Evolutionary conservation across 2,113 vertebrate genomes (phyloP).

Genomic region (Neotragus pygmaeus): DNA sequence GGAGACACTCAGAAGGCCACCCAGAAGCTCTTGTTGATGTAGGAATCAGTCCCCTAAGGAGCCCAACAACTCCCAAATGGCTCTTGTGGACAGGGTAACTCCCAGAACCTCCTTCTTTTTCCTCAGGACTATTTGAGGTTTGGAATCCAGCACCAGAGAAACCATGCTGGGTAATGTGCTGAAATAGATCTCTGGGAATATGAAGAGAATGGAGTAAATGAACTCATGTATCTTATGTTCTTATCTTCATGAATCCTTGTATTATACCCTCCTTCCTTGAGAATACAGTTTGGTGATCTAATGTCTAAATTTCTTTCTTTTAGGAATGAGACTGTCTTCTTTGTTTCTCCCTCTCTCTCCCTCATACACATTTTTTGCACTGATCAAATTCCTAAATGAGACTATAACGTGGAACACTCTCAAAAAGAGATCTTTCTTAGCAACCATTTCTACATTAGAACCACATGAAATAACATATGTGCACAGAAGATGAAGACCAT

Average conservation of each 20-base stretch:
- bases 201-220: background rate
- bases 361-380: background rate
- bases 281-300: background rate
- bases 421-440: background rate
- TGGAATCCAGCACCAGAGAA: background rate
- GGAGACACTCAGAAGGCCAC: constrained; percentile 29
- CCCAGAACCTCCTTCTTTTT: fast-evolving
- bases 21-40: background rate
- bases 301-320: background rate
- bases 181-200: background rate
- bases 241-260: background rate
- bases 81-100: background rate
- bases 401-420: background rate
- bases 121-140: background rate
- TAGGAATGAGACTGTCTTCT: background rate
- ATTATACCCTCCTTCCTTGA: background rate
- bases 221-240: background rate
- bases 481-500: background rate
- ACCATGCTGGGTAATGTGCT: background rate
- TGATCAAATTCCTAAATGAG: background rate
- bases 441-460: constrained; percentile 12
- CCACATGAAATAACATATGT: background rate
- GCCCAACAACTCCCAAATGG: background rate
- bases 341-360: background rate
- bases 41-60: background rate